Evolutionary conservation across 1,140 invertebrate genomes (phyloP), one percentile per base, ranked within the genome.

Genomic region (Helicoverpa zea): DNA sequence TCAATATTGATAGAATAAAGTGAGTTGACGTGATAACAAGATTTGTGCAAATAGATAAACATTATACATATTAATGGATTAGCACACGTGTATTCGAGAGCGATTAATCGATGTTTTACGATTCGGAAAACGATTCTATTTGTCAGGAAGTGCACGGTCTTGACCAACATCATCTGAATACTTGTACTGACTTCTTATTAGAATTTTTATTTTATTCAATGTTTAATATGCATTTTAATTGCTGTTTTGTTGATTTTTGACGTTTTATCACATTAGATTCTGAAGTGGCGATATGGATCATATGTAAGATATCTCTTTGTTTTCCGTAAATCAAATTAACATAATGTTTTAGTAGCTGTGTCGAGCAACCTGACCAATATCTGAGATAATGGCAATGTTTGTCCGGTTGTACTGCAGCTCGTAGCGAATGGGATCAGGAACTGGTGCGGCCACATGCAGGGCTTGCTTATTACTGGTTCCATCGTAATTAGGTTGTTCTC

Each of bases 1-100:
- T 82, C 77, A 87, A 88, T 88, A 88, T 88, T 84, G 79, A 84
- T 76, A 72, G 54, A 78, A 83, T 80, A 80, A 78, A 83, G 43
- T 73, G 78, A 76, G 49, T 9, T 49, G 75, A 63, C 59, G 61
- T 66, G 59, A 47, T 73, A 72, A 73, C 68, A 52, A 58, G 18
- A 51, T 59, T 51, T 80, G 80, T 64, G 82, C 79, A 68, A 80
- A 76, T 61, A 80, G n/a, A 49, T 23, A 68, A 68, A 70, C 81
- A 76, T 59, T 54, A 35, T 14, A 51, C 61, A 83, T 83, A 76
- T 79, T 49, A 70, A 77, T 76, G 18, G 52, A 79, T 49, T 14
- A 73, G 18, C 14, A 30, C 56, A 35, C 30, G 23, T 10, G 2
- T 63, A 16, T 61, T 13, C 47, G 58, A 43, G 35, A 74, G 73